Percentiles rank a stretch among this genome's conserved stretches.
Conservation (phyloP, 2,888 invertebrate genomes). For the Metellina segmentata region DNA sequence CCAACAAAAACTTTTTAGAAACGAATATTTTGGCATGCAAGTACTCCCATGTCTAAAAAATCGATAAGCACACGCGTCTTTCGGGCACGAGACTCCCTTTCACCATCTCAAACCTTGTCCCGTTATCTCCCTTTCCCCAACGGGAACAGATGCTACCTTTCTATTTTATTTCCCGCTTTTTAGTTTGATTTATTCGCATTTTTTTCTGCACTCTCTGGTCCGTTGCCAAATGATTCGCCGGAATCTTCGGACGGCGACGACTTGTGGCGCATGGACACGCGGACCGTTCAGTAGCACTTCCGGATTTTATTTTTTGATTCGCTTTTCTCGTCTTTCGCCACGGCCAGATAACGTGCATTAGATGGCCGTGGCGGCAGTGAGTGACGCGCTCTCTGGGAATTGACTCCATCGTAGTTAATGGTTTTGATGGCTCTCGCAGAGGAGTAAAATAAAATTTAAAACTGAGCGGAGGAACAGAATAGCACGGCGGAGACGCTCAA, state of each 20-base stretch:
- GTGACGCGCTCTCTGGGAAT: too few species aligned
- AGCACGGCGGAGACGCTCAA: too few species aligned
- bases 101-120: neutral
- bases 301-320: neutral
- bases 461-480: too few species aligned
- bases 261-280: neutral
- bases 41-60: neutral
- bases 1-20: too few species aligned
- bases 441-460: too few species aligned
- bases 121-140: neutral
- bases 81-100: neutral
- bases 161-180: neutral
- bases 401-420: too few species aligned
- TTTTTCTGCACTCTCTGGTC: neutral
- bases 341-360: too few species aligned
- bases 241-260: neutral
- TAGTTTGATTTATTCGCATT: neutral
- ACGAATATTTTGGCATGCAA: too few species aligned
- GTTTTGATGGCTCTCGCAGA: too few species aligned
- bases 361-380: too few species aligned
- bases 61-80: neutral
- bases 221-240: neutral
- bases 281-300: neutral
- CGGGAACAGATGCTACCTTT: neutral
- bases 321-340: too few species aligned